Base-by-base conservation (phyloP, 1,140 invertebrate genomes). In the Tetraneura akinire region DNA sequence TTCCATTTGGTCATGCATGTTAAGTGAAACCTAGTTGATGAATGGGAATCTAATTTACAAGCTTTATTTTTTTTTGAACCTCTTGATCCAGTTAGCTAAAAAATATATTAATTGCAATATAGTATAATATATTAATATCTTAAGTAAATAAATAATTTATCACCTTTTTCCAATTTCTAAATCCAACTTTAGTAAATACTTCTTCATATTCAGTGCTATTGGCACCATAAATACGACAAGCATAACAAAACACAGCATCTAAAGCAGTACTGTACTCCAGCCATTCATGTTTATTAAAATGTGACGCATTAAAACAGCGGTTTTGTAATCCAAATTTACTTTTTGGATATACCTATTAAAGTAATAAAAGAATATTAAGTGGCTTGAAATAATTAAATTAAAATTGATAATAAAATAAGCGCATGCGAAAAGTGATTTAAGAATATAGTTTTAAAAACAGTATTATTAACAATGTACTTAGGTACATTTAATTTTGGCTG, bases 211-310 rank as follows among this genome's bases (percentile, higher is more conserved):
- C 21, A 13, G 55, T 26, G 21, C 55, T 57, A 57, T 13, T 23
- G 23, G 21, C 23, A 57, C 55, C 10, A 57, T 26, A 57, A 57
- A n/a, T 57, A 57, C 21, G 55, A 23, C 55, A 57, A 57, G 55
- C 55, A 57, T 57, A 57, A 57, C 55, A 57, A 57, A 57, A 57
- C 21, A 57, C 23, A 60, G 23, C 13, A 60, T 60, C 55, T 60
- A 60, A 29, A 26, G 23, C 55, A 14, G 26, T 26, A 60, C 55
- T 60, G 26, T 60, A 60, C 26, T 60, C 51, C 18, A 53, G 18
- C 18, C 51, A 53, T 9, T 53, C 55, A 60, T 60, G 21, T 60
- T 60, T 60, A 60, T 13, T 23, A 14, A 60, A 60, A 26, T 60
- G 13, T 13, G 55, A 60, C 13, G 23, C 11, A 26, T 60, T 60